phyloP scores from a whole-genome alignment of 92 coral and sea anemone genomes.

The Palythoa grandis region DNA sequence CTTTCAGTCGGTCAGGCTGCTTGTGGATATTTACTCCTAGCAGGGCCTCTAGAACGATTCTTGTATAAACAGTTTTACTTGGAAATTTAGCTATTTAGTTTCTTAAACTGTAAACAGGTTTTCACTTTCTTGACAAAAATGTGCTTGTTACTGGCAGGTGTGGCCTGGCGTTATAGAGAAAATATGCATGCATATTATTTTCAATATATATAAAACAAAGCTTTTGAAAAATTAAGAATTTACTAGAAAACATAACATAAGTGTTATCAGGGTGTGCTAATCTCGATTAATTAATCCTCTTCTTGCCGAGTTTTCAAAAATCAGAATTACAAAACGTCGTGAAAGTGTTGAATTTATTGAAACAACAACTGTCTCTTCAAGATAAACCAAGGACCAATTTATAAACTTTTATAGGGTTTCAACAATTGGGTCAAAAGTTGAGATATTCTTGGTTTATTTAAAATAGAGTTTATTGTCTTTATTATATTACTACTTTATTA shows the following conservation, averaged over 20 bases:
- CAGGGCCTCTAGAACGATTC: too few species aligned
- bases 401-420: too few species aligned
- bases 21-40: too few species aligned
- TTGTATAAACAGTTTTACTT: too few species aligned
- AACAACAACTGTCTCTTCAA: too few species aligned
- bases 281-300: background rate
- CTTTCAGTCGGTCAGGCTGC: too few species aligned
- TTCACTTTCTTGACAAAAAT: background rate
- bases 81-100: too few species aligned
- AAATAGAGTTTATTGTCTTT: too few species aligned
- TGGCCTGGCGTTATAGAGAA: background rate
- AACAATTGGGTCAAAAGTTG: too few species aligned
- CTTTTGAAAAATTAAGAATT: background rate
- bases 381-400: too few species aligned
- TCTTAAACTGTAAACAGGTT: background rate
- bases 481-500: too few species aligned
- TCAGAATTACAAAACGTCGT: background rate
- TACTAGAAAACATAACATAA: background rate
- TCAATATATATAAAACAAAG: background rate
- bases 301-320: background rate
- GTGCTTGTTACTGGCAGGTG: background rate
- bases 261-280: background rate
- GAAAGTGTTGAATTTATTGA: background rate
- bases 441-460: too few species aligned
- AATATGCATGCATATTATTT: background rate